Conservation (phyloP, 2,797 vertebrate species). For the Microctenopoma steveboyesi region DNA sequence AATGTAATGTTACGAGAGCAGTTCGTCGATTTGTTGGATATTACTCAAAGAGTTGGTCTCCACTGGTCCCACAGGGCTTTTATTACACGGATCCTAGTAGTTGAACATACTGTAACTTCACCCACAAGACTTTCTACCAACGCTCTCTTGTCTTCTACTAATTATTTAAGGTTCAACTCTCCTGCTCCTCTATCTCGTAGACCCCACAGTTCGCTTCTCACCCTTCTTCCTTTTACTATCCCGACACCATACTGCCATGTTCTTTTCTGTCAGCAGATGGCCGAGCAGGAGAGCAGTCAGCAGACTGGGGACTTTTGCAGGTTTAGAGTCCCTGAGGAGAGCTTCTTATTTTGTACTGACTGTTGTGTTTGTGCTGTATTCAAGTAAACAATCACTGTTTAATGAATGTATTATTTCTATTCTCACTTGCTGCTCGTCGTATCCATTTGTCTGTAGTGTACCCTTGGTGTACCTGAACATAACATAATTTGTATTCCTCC, state of each 20-base stretch:
- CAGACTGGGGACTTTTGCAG: conserved; percentile 15
- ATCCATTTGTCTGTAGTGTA: neutral
- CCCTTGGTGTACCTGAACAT: neutral
- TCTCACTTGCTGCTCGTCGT: neutral
- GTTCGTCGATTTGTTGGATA: neutral
- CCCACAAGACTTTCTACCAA: neutral
- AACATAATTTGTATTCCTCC: conserved; percentile 31
- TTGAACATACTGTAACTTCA: neutral
- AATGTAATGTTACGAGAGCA: no score
- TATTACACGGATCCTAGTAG: neutral
- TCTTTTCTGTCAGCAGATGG: conserved; percentile 17
- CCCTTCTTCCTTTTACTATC: neutral
- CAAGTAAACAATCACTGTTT: conserved; percentile 17
- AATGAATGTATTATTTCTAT: neutral
- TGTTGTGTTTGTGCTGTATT: neutral
- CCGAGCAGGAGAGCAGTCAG: conserved; percentile 9
- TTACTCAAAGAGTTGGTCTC: neutral
- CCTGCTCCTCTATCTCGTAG: neutral
- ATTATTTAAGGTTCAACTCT: neutral
- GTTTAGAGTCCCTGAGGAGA: conserved; percentile 20
- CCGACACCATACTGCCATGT: neutral
- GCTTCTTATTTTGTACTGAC: conserved; percentile 34
- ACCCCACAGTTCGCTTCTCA: neutral
- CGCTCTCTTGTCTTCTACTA: neutral
- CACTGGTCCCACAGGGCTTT: neutral